Evolutionary conservation across 2,797 vertebrate species (phyloP), one percentile per base, ranked within the genome.

Genomic region (Aldrovandia affinis): DNA sequence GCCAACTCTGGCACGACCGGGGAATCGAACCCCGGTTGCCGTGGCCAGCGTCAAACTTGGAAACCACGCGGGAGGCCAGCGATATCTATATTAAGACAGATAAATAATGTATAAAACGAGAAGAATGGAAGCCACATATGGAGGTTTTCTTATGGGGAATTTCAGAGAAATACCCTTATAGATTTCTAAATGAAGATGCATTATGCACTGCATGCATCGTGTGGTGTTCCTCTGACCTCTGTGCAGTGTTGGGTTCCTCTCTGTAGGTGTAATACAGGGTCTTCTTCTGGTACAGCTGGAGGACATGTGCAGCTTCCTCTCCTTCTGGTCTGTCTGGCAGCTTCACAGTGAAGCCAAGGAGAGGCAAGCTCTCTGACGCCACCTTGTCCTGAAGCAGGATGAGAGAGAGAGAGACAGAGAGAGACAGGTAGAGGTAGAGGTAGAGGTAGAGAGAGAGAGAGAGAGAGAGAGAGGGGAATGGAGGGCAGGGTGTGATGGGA

Each of bases 261-360:
- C 95, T 97, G 92, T 99, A 99, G 88, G 96, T 97, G 81, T 98
- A 99, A 89, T 96, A 99, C 83, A 99, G 94, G 33, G 96, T 98
- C 88, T 97, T 96, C 95, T 99, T 98, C 94, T 99, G 98, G 93
- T 98, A 99, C 85, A 99, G 97, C 90, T 98, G 97, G 88, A 99
- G 99, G 86, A 97, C 89, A 10, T 91, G 95, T 78, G 95, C 88
- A 20, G 95, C 93, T 78, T 96, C 95, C 0, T 84, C 95, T 86
- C 93, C 94, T 54, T 95, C 95, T 8, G 94, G 96, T 89, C 92
- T 95, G 83, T 96, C 97, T 33, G 96, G 94, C 9, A 92, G 93
- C 88, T 90, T 95, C 86, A 99, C 95, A 57, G 97, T 98, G 94
- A 99, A 99, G 81, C 98, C 98, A 92, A 99, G 85, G 88, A 99